Percentiles rank a stretch among this genome's conserved stretches.
Evolutionary conservation across 2,888 invertebrate species (phyloP).

Genomic region (Drosophila paracracens): DNA sequence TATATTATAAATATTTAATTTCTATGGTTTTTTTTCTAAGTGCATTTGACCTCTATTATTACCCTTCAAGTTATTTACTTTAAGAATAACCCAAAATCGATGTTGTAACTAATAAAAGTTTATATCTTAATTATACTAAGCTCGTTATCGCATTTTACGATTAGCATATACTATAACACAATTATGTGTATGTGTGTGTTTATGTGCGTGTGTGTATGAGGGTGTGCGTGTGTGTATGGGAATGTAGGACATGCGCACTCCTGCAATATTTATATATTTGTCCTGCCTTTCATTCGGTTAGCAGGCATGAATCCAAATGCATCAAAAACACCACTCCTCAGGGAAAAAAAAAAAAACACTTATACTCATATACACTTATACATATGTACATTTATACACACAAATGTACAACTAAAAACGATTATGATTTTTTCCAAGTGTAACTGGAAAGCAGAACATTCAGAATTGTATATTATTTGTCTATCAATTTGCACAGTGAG

Average conservation of each 20-base stretch:
- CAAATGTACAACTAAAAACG: neutral
- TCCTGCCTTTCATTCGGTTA: constrained; percentile 41
- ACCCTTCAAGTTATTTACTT: neutral
- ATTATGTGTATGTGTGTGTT: constrained; percentile 30
- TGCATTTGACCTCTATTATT: constrained; percentile 1
- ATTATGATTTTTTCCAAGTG: neutral
- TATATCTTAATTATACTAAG: neutral
- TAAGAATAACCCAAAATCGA: neutral
- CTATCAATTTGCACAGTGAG: constrained; percentile 4
- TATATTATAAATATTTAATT: neutral
- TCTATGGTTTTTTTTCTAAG: neutral
- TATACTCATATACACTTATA: neutral
- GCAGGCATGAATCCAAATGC: constrained; percentile 56
- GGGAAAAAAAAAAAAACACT: neutral
- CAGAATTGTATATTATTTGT: neutral
- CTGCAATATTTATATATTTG: constrained; percentile 46
- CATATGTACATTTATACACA: neutral
- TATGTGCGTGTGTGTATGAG: constrained; percentile 22
- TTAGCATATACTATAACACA: constrained; percentile 2
- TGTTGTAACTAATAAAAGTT: neutral
- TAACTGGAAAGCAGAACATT: neutral
- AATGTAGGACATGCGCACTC: constrained; percentile 73
- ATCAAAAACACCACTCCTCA: constrained; percentile 32
- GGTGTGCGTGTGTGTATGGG: constrained; percentile 28
- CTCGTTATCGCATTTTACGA: constrained; percentile 25